Base-by-base conservation (phyloP, 2,797 vertebrate genomes). In the Nannoperca australis region DNA sequence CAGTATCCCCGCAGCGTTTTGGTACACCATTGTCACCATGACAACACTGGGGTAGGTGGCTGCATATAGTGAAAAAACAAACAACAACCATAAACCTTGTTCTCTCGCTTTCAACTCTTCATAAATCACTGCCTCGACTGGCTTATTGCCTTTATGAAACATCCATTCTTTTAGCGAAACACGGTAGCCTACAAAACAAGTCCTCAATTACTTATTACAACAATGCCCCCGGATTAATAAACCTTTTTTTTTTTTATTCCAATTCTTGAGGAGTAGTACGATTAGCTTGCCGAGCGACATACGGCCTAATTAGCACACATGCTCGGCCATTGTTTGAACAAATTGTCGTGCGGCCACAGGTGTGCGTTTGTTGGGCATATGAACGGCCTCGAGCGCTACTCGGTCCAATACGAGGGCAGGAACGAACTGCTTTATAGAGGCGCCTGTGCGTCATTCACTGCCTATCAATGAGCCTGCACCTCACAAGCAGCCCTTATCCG, bases 11-110 rank as follows among this genome's bases (percentile, higher is more conserved):
- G 97, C 97, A 9, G 96, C 97, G 80, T 99, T 99, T 93, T 99
- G 97, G 97, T 99, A 99, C 94, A 99, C 97, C 94, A 98, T 99
- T 51, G 97, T 99, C 95, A 99, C 97, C 94, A 99, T 99, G 97
- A 99, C 97, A 90, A 99, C 97, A 50, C 94, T 99, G 81, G 97
- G 97, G 97, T 99, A 93, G 95, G 97, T 97, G 88, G 73, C 80
- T 82, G 69, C 53, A 78, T 40, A 42, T 30, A 60, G 76, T 73
- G 74, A 49, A 60, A 58, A 73, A 20, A n/a, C n/a, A 81, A 64
- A 69, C 47, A 27, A 27, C 24, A 27, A 27, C 63, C 20, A 13
- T 6, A 0, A 14, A 42, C 15, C 17, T 4, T 0, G 32, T 27
- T 11, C 36, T 38, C 9, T 10, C 36, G 36, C 36, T 38, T 10